Percentiles rank a stretch among this genome's conserved stretches.
Conservation (phyloP, 2,113 vertebrate species). For the Dicaeum eximium region DNA sequence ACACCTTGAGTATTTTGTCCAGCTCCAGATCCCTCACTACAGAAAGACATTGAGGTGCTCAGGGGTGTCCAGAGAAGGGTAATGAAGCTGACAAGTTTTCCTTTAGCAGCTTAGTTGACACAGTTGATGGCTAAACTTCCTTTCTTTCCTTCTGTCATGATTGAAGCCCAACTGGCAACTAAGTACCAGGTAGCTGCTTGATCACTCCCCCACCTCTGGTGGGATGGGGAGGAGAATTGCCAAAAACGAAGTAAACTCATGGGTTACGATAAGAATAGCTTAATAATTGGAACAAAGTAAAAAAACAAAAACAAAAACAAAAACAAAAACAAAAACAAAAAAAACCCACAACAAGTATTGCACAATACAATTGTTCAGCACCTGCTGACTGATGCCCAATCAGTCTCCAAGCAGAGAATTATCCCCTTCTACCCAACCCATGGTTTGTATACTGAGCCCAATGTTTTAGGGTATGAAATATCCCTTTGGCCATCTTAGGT, state of each 20-base stretch:
- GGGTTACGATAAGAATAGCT: background rate
- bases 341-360: too few species aligned
- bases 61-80: background rate
- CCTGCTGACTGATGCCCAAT: fast-evolving
- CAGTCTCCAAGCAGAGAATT: background rate
- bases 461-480: background rate
- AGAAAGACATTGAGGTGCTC: background rate
- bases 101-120: background rate
- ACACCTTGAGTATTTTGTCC: background rate
- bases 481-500: background rate
- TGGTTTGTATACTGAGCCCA: background rate
- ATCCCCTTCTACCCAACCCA: background rate
- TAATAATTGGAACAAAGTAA: background rate
- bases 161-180: too few species aligned
- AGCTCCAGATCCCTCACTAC: background rate
- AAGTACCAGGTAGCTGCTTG: background rate
- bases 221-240: background rate
- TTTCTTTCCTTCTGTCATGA: background rate
- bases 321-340: too few species aligned
- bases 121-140: background rate
- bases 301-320: too few species aligned
- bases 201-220: background rate
- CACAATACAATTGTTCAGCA: background rate
- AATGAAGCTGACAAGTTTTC: background rate
- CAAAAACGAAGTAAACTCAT: background rate